These are phyloP conservation scores for Nibea coibor DNA, from an alignment of 2,113 vertebrate genomes.

Conservation along the genomic window DNA sequence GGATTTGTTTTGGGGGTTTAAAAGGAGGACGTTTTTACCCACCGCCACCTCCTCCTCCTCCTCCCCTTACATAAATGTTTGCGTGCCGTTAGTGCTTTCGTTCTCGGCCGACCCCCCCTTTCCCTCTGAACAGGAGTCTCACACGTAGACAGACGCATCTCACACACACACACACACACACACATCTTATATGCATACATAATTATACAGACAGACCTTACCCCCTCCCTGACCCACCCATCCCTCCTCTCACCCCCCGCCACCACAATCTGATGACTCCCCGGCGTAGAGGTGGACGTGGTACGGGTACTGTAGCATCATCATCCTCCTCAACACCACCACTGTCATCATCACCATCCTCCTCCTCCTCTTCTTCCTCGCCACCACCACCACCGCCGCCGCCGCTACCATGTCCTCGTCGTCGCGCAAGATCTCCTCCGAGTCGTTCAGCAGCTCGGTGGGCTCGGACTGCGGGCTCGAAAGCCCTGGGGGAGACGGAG, in stretches of 20 bases:
- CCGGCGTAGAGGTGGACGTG: constrained; percentile 75
- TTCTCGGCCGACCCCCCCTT: constrained; percentile 35
- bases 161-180: constrained; percentile 32
- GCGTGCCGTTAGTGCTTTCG: constrained; percentile 75
- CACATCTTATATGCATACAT: constrained; percentile 39
- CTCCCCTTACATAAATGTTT: constrained; percentile 79
- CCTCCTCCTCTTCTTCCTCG: constrained; percentile 43
- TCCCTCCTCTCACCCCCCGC: background rate
- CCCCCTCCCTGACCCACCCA: constrained; percentile 2
- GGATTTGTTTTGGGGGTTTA: constrained; percentile 32
- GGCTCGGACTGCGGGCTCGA: constrained; percentile 91
- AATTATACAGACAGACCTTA: constrained; percentile 34
- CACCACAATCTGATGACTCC: constrained; percentile 80
- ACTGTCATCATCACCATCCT: constrained; percentile 62
- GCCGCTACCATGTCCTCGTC: constrained; percentile 92
- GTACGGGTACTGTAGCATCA: constrained; percentile 75
- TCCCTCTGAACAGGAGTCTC: constrained; percentile 40
- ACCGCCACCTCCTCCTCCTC: constrained; percentile 7
- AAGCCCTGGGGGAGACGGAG: constrained; percentile 87
- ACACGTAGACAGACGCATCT: constrained; percentile 57
- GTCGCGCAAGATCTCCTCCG: constrained; percentile 95
- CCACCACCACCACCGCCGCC: constrained; percentile 83
- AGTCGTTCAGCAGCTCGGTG: constrained; percentile 96
- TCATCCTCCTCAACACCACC: constrained; percentile 76
- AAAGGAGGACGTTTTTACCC: constrained; percentile 43